These are phyloP conservation scores for Choristoneura rosaceana DNA, from an alignment of 2,888 invertebrate genomes.

Conservation along the genomic window DNA sequence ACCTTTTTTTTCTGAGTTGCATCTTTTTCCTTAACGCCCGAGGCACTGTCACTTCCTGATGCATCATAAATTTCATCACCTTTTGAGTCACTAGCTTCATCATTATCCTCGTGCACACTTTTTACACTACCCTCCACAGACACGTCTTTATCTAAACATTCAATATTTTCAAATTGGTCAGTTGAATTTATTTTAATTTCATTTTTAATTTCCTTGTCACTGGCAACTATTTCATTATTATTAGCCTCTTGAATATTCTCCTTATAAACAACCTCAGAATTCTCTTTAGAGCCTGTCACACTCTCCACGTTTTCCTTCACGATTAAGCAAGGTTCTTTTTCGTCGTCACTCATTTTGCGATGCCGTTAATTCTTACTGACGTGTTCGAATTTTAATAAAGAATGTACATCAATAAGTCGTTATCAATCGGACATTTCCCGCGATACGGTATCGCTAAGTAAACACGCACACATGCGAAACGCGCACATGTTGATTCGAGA, in stretches of 20 bases:
- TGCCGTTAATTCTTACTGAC: not conserved
- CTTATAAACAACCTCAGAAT: slow-evolving; percentile 41
- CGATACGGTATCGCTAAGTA: slow-evolving; percentile 59
- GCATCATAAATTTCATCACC: slow-evolving; percentile 35
- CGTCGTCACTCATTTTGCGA: slow-evolving; percentile 66
- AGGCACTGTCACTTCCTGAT: slow-evolving; percentile 21
- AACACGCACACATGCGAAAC: slow-evolving; percentile 49
- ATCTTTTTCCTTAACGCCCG: slow-evolving; percentile 23
- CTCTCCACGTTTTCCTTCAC: slow-evolving; percentile 43
- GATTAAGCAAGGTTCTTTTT: slow-evolving; percentile 51
- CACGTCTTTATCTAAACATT: slow-evolving; percentile 32
- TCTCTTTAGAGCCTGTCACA: slow-evolving; percentile 38
- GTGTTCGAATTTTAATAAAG: not conserved
- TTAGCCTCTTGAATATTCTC: slow-evolving; percentile 17
- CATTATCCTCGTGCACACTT: slow-evolving; percentile 16
- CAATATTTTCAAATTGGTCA: slow-evolving; percentile 43
- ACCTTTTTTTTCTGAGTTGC: slow-evolving; percentile 29
- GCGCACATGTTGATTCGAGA: slow-evolving; percentile 52
- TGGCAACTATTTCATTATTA: slow-evolving; percentile 24
- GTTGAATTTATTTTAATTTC: not conserved
- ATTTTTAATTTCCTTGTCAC: not conserved
- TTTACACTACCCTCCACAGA: not conserved
- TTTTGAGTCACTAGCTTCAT: slow-evolving; percentile 39
- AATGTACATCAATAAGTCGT: slow-evolving; percentile 47
- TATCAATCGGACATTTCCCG: slow-evolving; percentile 57